Percentiles rank a stretch among this genome's conserved stretches.
phyloP scores from a whole-genome alignment of 1,140 invertebrate genomes.

The Ruditapes philippinarum region DNA sequence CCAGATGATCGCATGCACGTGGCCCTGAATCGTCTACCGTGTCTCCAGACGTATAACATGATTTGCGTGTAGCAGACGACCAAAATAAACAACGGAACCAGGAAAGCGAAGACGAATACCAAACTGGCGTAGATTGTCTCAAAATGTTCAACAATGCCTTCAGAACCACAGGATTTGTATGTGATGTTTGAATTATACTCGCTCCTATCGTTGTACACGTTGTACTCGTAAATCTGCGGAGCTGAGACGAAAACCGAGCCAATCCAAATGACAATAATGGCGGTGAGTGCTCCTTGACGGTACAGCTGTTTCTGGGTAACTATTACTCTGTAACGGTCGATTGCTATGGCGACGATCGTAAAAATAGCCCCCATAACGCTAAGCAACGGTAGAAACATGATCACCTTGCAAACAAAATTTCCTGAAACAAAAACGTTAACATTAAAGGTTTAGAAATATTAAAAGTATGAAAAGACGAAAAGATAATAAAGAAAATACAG shows the following conservation, averaged over 20 bases:
- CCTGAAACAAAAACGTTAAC: too few species aligned
- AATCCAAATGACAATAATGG: constrained; percentile 13
- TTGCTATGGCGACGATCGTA: constrained; percentile 55
- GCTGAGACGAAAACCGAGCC: constrained; percentile 21
- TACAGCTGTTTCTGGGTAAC: constrained; percentile 1
- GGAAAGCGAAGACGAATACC: constrained; percentile 16
- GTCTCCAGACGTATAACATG: constrained; percentile 17
- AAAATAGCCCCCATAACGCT: constrained; percentile 26
- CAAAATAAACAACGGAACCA: constrained; percentile 19
- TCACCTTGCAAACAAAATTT: constrained; percentile 34
- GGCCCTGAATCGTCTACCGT: background rate
- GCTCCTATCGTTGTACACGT: background rate
- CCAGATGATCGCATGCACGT: background rate
- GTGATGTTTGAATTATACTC: background rate
- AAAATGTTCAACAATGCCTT: constrained; percentile 59
- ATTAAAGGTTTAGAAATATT: too few species aligned
- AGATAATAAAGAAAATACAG: too few species aligned
- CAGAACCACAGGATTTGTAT: constrained; percentile 48
- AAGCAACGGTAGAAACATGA: constrained; percentile 54
- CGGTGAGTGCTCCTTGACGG: background rate
- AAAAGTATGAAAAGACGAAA: too few species aligned
- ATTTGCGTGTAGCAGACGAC: constrained; percentile 38
- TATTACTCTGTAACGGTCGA: constrained; percentile 48
- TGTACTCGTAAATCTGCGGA: constrained; percentile 59
- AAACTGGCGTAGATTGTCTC: constrained; percentile 48